phyloP scores from a whole-genome alignment of 1,140 invertebrate species.

The Drosophila burlai region DNA sequence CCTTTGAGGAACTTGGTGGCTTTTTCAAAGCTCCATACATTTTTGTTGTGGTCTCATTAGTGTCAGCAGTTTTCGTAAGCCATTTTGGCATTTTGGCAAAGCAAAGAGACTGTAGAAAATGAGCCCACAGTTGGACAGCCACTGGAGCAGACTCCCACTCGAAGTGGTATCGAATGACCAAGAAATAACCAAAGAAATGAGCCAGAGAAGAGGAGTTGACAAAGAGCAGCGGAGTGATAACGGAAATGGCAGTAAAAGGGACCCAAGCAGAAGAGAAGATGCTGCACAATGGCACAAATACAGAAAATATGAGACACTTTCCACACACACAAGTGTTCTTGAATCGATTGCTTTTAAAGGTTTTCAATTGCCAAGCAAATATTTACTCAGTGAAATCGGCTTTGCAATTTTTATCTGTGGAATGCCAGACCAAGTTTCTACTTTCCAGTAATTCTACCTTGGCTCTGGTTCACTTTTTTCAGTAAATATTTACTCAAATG shows the following conservation, averaged over 20 bases:
- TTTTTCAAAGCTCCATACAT: constrained; percentile 58
- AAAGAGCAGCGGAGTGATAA: constrained; percentile 43
- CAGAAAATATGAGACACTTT: background rate
- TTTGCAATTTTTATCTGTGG: constrained; percentile 1
- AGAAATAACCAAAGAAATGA: constrained; percentile 5
- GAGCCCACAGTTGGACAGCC: constrained; percentile 13
- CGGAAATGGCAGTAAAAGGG: constrained; percentile 28
- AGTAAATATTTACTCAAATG: constrained; percentile 44
- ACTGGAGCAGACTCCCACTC: constrained; percentile 32
- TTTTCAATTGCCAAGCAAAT: constrained; percentile 16
- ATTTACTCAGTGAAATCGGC: constrained; percentile 11
- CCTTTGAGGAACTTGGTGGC: constrained; percentile 27
- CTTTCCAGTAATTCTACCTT: constrained; percentile 24
- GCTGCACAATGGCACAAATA: constrained; percentile 11
- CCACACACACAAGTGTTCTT: background rate
- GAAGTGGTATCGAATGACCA: constrained; percentile 41
- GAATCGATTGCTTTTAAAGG: background rate
- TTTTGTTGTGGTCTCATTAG: constrained; percentile 74
- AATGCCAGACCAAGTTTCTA: constrained; percentile 10
- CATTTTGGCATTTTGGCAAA: constrained; percentile 40
- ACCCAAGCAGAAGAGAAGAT: constrained; percentile 5
- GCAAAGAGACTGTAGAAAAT: constrained; percentile 2
- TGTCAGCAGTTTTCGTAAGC: constrained; percentile 55
- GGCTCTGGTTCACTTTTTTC: constrained; percentile 14
- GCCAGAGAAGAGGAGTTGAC: constrained; percentile 27